A percentile compares a stretch with the other conserved stretches of the same genome.
phyloP scores from a whole-genome alignment of 2,113 vertebrate genomes.

The Caranx ignobilis region DNA sequence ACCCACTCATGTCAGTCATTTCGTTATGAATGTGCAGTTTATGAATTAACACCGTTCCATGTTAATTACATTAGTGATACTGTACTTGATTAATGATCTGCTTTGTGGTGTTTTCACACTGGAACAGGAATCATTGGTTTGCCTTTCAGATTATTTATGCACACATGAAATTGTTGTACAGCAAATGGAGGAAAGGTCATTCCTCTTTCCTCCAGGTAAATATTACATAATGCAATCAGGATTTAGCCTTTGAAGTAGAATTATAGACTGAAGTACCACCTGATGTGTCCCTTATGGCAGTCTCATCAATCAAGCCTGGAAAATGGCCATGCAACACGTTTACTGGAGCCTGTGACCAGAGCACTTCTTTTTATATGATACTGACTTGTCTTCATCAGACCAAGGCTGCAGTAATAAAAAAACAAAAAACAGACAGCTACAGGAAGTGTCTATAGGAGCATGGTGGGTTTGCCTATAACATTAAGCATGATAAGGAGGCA shows the following conservation, averaged over 20 bases:
- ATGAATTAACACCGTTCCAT: conserved; percentile 34
- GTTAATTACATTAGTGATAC: neutral
- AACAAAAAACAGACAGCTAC: neutral
- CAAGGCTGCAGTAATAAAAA: neutral
- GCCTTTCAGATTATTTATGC: conserved; percentile 8
- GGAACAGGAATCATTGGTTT: neutral
- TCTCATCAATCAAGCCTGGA: neutral
- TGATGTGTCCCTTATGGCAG: neutral
- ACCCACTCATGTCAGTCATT: conserved; percentile 4
- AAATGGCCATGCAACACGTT: conserved; percentile 5
- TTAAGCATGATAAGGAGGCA: neutral
- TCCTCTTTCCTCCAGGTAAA: conserved; percentile 7
- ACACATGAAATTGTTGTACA: conserved; percentile 7
- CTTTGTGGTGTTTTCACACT: conserved; percentile 8
- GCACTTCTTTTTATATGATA: conserved; percentile 4
- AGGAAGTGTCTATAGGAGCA: neutral
- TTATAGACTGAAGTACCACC: neutral
- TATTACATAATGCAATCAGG: conserved; percentile 33
- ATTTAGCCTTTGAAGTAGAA: conserved; percentile 31
- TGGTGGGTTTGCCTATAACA: neutral
- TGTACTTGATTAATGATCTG: conserved; percentile 50
- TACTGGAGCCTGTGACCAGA: neutral
- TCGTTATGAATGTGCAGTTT: conserved; percentile 10
- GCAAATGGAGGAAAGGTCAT: conserved; percentile 22
- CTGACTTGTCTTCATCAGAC: neutral